Percentiles rank a stretch among this genome's conserved stretches.
Conservation (phyloP, 1,140 invertebrate genomes). For the Oryctes rhinoceros region DNA sequence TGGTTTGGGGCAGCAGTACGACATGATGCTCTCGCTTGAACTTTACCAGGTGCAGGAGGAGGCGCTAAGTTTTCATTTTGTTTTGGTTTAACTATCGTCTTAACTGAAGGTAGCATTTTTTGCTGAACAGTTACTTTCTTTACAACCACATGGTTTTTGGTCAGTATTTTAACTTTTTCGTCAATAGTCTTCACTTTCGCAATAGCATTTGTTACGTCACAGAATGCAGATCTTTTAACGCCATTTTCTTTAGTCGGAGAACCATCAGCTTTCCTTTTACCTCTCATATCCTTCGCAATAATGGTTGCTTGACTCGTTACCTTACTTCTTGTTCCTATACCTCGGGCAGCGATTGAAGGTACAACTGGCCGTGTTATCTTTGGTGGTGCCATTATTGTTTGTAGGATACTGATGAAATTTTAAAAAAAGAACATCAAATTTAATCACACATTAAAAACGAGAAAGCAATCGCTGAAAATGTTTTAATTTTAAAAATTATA, state of each 20-base stretch:
- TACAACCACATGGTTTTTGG: slow-evolving; percentile 47
- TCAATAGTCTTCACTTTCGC: slow-evolving; percentile 52
- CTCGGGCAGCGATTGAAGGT: slow-evolving; percentile 53
- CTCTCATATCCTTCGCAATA: slow-evolving; percentile 47
- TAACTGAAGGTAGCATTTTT: slow-evolving; percentile 64
- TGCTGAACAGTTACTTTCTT: slow-evolving; percentile 66
- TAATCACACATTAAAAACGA: neutral
- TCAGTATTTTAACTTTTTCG: slow-evolving; percentile 59
- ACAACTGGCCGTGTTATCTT: slow-evolving; percentile 62
- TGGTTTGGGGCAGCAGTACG: slow-evolving; percentile 60
- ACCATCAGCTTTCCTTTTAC: slow-evolving; percentile 66
- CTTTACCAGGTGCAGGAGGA: slow-evolving; percentile 61
- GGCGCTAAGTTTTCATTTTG: slow-evolving; percentile 59
- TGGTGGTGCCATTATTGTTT: slow-evolving; percentile 66
- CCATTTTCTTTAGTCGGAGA: slow-evolving; percentile 66
- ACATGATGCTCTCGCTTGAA: slow-evolving; percentile 62
- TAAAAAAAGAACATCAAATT: neutral
- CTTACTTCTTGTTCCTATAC: slow-evolving; percentile 58
- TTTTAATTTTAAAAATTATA: neutral
- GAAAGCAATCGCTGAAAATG: neutral
- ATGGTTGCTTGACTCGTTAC: slow-evolving; percentile 56
- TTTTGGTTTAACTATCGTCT: slow-evolving; percentile 60
- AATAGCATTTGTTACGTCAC: slow-evolving; percentile 78
- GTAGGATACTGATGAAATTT: neutral
- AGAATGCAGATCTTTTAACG: slow-evolving; percentile 75